Evolutionary conservation across 2,888 invertebrate species (phyloP), one percentile per base, ranked within the genome.

Genomic region (Tryphoninae sp.): DNA sequence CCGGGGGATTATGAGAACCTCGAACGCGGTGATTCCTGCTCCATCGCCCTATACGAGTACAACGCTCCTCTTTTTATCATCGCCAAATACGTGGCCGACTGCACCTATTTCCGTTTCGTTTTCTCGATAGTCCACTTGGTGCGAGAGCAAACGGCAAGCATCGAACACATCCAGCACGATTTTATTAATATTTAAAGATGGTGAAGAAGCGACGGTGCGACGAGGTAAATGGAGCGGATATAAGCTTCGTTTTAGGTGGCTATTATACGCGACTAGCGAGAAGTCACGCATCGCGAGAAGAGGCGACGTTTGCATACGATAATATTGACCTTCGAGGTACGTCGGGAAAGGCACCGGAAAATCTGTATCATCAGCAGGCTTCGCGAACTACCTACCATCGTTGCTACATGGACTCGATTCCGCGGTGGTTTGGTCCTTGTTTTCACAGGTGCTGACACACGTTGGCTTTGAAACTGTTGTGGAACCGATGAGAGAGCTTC

Each of bases 291-390:
- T 22, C 55, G 40, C 51, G 69, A 64, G 26, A 6, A 75, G 76
- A 82, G 76, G 72, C 74, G 49, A 8, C 49, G 42, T 22, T 81
- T 84, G 75, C 83, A 71, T 85, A 86, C 80, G 87, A 85, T 86
- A 88, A 88, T 88, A 88, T 88, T 88, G 87, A 88, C 88, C 84
- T 1, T 33, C 13, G n/a, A n/a, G 51, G n/a, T 51, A 13, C 13
- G 4, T 49, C n/a, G 51, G 16, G 51, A 33, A 33, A 33, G 33
- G 33, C 33, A 33, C 6, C 33, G 33, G 33, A 33, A 33, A 33
- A 33, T 33, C 33, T 33, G 33, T 33, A 33, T 33, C 33, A 33
- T 33, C 33, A 33, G 33, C 33, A 33, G 33, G 33, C 33, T 33
- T 51, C 51, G 16, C 51, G 13, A 16, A 51, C 51, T 74, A 74